phyloP scores from a whole-genome alignment of 2,797 vertebrate species.

The Gallirallus australis region DNA sequence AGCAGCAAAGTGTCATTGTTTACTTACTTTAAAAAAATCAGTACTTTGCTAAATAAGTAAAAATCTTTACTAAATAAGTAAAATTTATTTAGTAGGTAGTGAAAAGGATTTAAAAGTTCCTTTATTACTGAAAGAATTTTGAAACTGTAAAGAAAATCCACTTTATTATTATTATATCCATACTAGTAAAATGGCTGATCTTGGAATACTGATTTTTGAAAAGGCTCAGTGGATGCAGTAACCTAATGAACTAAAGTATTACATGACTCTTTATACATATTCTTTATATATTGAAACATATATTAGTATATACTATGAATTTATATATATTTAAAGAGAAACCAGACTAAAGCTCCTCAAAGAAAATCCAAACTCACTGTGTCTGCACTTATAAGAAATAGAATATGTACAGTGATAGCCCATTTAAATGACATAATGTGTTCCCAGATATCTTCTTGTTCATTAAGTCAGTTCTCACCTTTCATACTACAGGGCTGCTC shows the following conservation, averaged over 20 bases:
- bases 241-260: neutral
- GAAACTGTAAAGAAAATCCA: neutral
- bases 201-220: neutral
- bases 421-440: neutral
- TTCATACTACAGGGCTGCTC: slow-evolving; percentile 19
- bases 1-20: neutral
- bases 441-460: neutral
- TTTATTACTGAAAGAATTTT: neutral
- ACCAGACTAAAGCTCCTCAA: neutral
- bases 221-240: neutral
- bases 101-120: neutral
- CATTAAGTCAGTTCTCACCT: neutral
- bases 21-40: neutral
- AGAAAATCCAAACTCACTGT: neutral
- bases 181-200: neutral
- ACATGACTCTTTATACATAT: neutral
- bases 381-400: neutral
- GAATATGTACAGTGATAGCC: neutral
- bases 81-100: neutral
- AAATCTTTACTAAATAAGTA: neutral
- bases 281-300: neutral
- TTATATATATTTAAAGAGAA: neutral
- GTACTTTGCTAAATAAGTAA: neutral
- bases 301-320: too few species aligned
- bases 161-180: neutral